phyloP scores from a whole-genome alignment of 1,140 invertebrate species.

The Stenopsyche tienmushanensis region DNA sequence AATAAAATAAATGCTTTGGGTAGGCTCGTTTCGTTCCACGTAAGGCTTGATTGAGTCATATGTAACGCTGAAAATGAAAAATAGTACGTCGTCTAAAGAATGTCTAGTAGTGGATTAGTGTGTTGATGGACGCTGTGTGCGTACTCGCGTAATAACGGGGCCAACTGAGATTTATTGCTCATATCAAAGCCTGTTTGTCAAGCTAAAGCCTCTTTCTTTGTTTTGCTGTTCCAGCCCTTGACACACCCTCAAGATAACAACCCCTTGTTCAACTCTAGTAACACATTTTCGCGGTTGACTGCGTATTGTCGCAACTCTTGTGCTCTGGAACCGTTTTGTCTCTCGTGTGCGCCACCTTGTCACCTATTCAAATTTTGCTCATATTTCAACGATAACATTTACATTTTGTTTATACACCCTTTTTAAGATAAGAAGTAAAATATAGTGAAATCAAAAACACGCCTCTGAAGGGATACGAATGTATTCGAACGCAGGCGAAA shows the following conservation, averaged over 20 bases:
- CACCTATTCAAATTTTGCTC: too few relatives aligned
- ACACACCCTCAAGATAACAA: conserved; percentile 21
- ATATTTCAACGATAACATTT: too few relatives aligned
- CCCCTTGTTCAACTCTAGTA: conserved; percentile 7
- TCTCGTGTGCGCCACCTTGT: too few relatives aligned
- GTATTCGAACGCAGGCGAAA: too few relatives aligned
- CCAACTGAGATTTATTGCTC: conserved; percentile 16
- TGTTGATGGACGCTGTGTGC: neutral
- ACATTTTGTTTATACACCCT: too few relatives aligned
- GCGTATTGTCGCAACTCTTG: conserved; percentile 5
- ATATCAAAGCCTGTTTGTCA: conserved; percentile 21
- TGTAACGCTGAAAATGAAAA: neutral
- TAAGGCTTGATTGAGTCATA: neutral
- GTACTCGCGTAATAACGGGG: conserved; percentile 9
- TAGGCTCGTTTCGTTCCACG: neutral
- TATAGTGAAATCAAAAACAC: too few relatives aligned
- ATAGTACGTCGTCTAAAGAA: neutral
- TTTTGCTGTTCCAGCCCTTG: conserved; percentile 12
- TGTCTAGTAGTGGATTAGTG: neutral
- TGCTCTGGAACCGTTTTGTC: too few relatives aligned
- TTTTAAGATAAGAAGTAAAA: too few relatives aligned
- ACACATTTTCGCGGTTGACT: neutral
- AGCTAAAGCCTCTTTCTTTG: conserved; percentile 4
- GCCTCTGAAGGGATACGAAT: too few relatives aligned
- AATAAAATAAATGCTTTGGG: too few relatives aligned